A percentile compares a stretch with the other conserved stretches of the same genome.
Conservation (phyloP, 2,797 vertebrate genomes). For the Hylomyscus alleni region DNA sequence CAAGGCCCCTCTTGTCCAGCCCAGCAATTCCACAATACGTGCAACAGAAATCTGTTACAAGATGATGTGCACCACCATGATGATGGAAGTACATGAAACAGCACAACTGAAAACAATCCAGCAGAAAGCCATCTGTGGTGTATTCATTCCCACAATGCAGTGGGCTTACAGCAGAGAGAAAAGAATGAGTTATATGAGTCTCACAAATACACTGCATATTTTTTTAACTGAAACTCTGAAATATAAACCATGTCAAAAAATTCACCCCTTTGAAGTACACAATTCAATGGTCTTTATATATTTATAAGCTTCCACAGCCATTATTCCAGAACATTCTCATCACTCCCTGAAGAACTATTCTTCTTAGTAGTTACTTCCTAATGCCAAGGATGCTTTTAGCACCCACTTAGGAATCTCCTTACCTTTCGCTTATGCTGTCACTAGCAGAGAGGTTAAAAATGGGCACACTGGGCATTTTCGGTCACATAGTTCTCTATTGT, state of each 20-base stretch:
- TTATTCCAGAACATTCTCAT: slow-evolving; percentile 6
- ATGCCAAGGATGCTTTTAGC: not conserved
- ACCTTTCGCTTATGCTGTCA: not conserved
- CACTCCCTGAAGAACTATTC: not conserved
- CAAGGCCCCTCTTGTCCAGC: not conserved
- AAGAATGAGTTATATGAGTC: not conserved
- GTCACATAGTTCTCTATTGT: not conserved
- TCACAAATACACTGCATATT: slow-evolving; percentile 18
- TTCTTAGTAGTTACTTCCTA: not conserved
- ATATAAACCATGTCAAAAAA: slow-evolving; percentile 3
- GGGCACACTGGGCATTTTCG: not conserved
- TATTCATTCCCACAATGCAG: not conserved
- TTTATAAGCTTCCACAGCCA: not conserved
- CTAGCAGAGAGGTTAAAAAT: not conserved
- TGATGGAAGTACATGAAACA: not conserved
- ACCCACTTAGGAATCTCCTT: not conserved
- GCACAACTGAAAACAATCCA: slow-evolving; percentile 14
- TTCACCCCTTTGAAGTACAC: slow-evolving; percentile 1
- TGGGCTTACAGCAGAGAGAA: not conserved
- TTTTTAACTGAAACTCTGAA: not conserved
- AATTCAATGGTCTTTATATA: slow-evolving; percentile 5
- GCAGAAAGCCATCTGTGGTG: not conserved
- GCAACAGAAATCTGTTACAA: not conserved
- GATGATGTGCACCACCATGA: not conserved
- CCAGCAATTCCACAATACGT: not conserved